Percentiles rank a stretch among this genome's conserved stretches.
phyloP scores from a whole-genome alignment of 1,140 invertebrate species.

The Pseudomyrmex pallidus region DNA sequence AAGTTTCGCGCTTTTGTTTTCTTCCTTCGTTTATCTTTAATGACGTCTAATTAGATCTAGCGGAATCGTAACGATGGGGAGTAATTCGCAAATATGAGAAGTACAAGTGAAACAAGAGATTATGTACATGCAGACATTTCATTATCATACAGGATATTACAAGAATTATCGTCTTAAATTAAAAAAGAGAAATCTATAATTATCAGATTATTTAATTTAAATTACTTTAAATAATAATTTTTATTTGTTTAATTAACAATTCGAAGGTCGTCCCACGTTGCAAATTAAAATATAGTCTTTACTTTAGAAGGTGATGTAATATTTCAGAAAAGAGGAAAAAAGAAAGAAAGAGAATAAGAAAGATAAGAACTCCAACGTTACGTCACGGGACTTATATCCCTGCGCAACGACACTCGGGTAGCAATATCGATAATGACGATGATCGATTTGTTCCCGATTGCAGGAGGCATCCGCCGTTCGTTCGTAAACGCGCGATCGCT shows the following conservation, averaged over 20 bases:
- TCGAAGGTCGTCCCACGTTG: background rate
- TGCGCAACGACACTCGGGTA: slow-evolving; percentile 34
- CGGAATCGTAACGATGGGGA: slow-evolving; percentile 12
- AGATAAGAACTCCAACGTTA: slow-evolving; percentile 40
- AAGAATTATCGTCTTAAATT: slow-evolving; percentile 18
- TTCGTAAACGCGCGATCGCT: slow-evolving; percentile 27
- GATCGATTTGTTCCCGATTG: slow-evolving; percentile 62
- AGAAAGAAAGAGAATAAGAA: too few relatives aligned
- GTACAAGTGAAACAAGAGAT: background rate
- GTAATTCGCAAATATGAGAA: background rate
- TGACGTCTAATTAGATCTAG: slow-evolving; percentile 28
- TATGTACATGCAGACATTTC: background rate
- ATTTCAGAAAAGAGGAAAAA: too few relatives aligned
- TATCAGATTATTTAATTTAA: too few relatives aligned
- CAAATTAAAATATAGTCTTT: too few relatives aligned
- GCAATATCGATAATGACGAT: slow-evolving; percentile 47
- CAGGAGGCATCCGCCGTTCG: slow-evolving; percentile 35
- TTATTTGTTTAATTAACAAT: background rate
- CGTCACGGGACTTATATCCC: slow-evolving; percentile 48
- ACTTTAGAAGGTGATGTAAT: too few relatives aligned
- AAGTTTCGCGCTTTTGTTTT: slow-evolving; percentile 47
- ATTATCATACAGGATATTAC: background rate
- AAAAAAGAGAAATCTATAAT: background rate
- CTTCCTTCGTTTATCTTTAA: slow-evolving; percentile 30
- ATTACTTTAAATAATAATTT: too few relatives aligned